Base-by-base conservation (phyloP, 2,888 invertebrate species). In the Lymantria monacha region DNA sequence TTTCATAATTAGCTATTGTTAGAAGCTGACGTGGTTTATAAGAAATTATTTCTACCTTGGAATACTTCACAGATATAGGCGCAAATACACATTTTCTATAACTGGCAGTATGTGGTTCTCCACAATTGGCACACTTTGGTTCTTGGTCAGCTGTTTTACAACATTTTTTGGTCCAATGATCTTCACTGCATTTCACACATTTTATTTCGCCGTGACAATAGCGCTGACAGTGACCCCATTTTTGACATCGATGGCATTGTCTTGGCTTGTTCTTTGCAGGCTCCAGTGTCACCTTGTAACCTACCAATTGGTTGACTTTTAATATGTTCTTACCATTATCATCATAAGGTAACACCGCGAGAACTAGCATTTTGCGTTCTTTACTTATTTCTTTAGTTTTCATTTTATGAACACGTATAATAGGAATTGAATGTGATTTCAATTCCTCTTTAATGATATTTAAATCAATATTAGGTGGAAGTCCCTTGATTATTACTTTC, bases 241-340 rank as follows among this genome's bases (percentile, higher is more conserved):
- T 74, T 56, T 89, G 91, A 57, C 91, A 91, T 14, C 80, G 76
- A 51, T 79, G 71, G 59, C 90, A 90, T 53, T 91, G 89, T 38
- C 61, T 79, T 0, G 61, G 49, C 50, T 80, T 84, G 7, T 31
- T 22, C 11, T 66, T 53, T 0, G 82, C 81, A 8, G 77, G 76
- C 59, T 91, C 87, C 45, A 87, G 57, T 37, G 46, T 66, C 0
- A 90, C 74, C 31, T 70, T 48, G 44, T 72, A 49, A 0, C 75
- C 79, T 38, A 81, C 63, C 22, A 83, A 49, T 38, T 74, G 70
- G 13, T 58, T 62, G 0, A 84, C 49, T 53, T 62, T 63, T 12
- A 83, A 65, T 33, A 85, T 60, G 22, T 59, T 66, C 43, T 70
- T 68, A 1, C 82, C 80, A 12, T 74, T 59, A 0, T 69, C 65